Percentiles rank a stretch among this genome's conserved stretches.
phyloP scores from a whole-genome alignment of 2,888 invertebrate species.

The Dichetophora obliterata region DNA sequence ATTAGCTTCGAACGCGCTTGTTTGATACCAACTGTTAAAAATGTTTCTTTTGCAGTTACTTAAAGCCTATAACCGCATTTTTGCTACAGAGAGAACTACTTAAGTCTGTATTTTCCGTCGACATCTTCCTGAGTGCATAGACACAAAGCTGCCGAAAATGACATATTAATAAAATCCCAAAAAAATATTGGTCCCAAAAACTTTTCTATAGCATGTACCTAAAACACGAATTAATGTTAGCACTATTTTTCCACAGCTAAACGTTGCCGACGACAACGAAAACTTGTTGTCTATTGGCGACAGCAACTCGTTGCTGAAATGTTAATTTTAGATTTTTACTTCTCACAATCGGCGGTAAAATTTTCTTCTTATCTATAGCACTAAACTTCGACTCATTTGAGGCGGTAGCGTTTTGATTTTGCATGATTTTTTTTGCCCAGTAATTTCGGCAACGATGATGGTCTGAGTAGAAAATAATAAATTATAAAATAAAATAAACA shows the following conservation, averaged over 20 bases:
- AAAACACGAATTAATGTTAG: background rate
- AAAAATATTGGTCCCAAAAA: no score
- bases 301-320: constrained; percentile 46
- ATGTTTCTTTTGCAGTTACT: no score
- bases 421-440: constrained; percentile 13
- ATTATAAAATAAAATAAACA: constrained; percentile 25
- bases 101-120: no score
- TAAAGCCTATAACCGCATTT: no score
- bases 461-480: background rate
- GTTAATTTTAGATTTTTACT: constrained; percentile 49
- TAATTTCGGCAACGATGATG: background rate
- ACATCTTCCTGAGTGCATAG: no score
- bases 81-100: no score
- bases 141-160: no score
- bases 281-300: constrained; percentile 28
- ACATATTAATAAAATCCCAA: no score
- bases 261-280: background rate
- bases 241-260: background rate
- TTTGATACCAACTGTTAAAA: no score
- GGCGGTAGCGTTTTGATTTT: constrained; percentile 22
- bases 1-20: no score
- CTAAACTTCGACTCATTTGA: background rate
- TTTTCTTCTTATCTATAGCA: constrained; percentile 12
- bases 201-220: constrained; percentile 28
- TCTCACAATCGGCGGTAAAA: constrained; percentile 9